Conservation (phyloP, 2,888 invertebrate species). For the Ochlodes sylvanus region DNA sequence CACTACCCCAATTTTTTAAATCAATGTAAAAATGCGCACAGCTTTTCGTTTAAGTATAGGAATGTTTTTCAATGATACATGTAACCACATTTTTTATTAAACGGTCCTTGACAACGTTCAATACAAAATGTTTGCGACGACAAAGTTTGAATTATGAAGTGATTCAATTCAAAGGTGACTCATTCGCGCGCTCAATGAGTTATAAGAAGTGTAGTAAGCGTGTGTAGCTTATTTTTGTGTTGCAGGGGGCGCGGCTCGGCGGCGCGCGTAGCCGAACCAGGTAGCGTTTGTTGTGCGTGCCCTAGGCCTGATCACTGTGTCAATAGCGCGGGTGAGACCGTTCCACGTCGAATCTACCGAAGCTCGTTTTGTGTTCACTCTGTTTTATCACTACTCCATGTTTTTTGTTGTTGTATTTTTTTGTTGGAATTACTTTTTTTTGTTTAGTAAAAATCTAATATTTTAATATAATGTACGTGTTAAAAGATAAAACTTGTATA, state of each 20-base stretch:
- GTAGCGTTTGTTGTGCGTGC: conserved; percentile 85
- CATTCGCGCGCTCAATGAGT: conserved; percentile 38
- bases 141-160: neutral
- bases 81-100: conserved; percentile 2
- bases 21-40: neutral
- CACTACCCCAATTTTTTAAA: neutral
- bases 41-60: neutral
- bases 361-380: conserved; percentile 48
- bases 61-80: neutral
- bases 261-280: conserved; percentile 81
- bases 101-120: neutral
- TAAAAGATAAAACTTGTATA: too few species aligned
- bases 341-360: conserved; percentile 72
- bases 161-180: neutral
- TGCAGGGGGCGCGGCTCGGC: conserved; percentile 80
- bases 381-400: conserved; percentile 41
- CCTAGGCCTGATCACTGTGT: conserved; percentile 85
- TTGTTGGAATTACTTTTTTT: conserved; percentile 8
- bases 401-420: conserved; percentile 34
- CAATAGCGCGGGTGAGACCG: conserved; percentile 79
- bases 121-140: conserved; percentile 3
- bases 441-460: neutral
- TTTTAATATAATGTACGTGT: neutral
- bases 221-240: conserved; percentile 84
- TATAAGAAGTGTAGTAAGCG: conserved; percentile 60